phyloP scores from a whole-genome alignment of 2,888 invertebrate genomes.

The Athalia circularis region DNA sequence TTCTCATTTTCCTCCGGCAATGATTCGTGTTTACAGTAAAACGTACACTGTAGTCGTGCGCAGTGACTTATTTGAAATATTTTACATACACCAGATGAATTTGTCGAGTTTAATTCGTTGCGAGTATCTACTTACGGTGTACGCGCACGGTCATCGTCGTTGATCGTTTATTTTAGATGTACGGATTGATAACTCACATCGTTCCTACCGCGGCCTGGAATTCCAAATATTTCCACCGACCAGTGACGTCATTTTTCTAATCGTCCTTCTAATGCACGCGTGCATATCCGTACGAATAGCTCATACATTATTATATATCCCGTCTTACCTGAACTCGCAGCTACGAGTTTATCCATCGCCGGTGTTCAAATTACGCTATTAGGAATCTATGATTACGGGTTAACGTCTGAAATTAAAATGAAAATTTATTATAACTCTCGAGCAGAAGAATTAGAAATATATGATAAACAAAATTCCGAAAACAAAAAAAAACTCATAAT shows the following conservation, averaged over 20 bases:
- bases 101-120: constrained; percentile 14
- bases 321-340: too few species aligned
- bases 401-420: constrained; percentile 34
- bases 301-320: not conserved
- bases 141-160: too few species aligned
- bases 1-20: not conserved
- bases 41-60: not conserved
- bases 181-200: too few species aligned
- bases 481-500: not conserved
- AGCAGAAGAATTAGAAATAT: not conserved
- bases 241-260: too few species aligned
- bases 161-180: too few species aligned
- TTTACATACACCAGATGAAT: not conserved
- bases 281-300: not conserved
- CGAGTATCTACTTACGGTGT: not conserved
- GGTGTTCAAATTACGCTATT: constrained; percentile 34
- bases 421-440: constrained; percentile 36
- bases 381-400: constrained; percentile 37
- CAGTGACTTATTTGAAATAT: not conserved
- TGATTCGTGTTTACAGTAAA: not conserved
- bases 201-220: too few species aligned
- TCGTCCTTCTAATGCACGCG: too few species aligned
- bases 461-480: constrained; percentile 1
- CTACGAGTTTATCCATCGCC: not conserved
- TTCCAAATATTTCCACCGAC: too few species aligned